Conservation (phyloP, 2,113 vertebrate genomes). For the Etia nguti region DNA sequence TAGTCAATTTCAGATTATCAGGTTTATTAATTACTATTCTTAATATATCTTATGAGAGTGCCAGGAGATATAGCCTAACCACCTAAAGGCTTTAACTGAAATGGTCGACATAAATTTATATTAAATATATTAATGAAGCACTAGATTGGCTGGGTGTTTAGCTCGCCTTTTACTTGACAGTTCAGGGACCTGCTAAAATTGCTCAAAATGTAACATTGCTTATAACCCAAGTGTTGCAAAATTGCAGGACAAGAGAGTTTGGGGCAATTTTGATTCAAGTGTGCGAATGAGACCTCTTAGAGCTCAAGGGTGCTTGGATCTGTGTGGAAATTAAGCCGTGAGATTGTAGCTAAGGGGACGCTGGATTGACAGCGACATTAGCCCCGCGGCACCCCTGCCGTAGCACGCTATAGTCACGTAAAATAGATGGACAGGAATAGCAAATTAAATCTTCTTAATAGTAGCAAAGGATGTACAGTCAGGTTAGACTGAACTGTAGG, state of each 20-base stretch:
- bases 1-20: conserved; percentile 64
- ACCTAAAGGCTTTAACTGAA: conserved; percentile 46
- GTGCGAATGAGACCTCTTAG: conserved; percentile 55
- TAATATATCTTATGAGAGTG: conserved; percentile 58
- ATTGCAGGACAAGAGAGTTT: conserved; percentile 50
- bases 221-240: conserved; percentile 39
- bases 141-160: not conserved
- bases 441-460: conserved; percentile 66
- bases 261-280: conserved; percentile 58
- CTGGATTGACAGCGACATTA: conserved; percentile 55
- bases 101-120: conserved; percentile 40
- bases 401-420: conserved; percentile 21
- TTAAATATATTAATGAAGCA: conserved; percentile 32
- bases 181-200: conserved; percentile 23
- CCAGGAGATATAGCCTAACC: conserved; percentile 54
- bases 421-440: conserved; percentile 55
- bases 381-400: conserved; percentile 42
- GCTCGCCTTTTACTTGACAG: not conserved
- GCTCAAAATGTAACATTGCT: conserved; percentile 31
- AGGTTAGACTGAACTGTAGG: conserved; percentile 42
- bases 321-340: conserved; percentile 56
- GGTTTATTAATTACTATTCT: conserved; percentile 68
- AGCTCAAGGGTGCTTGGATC: conserved; percentile 58
- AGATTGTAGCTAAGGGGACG: conserved; percentile 46
- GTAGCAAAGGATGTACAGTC: conserved; percentile 41